These are phyloP conservation scores for Lacanobia oleracea DNA, from an alignment of 2,888 invertebrate genomes.

Conservation along the genomic window DNA sequence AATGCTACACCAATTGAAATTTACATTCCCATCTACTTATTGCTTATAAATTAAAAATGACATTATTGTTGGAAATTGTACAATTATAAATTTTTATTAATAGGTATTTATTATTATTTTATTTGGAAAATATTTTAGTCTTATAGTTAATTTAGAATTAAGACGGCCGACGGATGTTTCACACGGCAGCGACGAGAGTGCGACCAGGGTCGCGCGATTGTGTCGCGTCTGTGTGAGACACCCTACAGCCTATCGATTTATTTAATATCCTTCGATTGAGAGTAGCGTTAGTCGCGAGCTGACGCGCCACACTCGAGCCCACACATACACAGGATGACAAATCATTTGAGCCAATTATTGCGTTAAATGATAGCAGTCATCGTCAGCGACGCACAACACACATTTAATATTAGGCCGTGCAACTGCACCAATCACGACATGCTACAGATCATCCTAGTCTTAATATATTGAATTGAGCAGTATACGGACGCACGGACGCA, in stretches of 20 bases:
- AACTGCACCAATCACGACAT: slow-evolving; percentile 79
- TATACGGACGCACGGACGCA: slow-evolving; percentile 87
- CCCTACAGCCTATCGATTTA: slow-evolving; percentile 61
- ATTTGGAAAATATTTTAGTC: slow-evolving; percentile 66
- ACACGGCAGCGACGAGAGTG: slow-evolving; percentile 43
- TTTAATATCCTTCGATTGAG: slow-evolving; percentile 58
- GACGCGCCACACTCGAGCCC: slow-evolving; percentile 43
- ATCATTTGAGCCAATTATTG: slow-evolving; percentile 70
- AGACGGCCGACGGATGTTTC: slow-evolving; percentile 58
- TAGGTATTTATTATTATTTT: slow-evolving; percentile 60
- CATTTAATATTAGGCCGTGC: slow-evolving; percentile 81
- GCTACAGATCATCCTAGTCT: slow-evolving; percentile 81
- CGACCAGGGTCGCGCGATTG: slow-evolving; percentile 18
- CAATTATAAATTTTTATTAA: slow-evolving; percentile 63
- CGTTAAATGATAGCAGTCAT: slow-evolving; percentile 73
- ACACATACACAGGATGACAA: slow-evolving; percentile 59
- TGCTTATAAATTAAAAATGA: slow-evolving; percentile 69
- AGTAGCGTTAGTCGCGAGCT: slow-evolving; percentile 46
- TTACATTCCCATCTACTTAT: slow-evolving; percentile 64
- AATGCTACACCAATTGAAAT: slow-evolving; percentile 63
- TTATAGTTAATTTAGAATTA: slow-evolving; percentile 71
- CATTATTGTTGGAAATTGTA: slow-evolving; percentile 68
- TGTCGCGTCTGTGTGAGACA: slow-evolving; percentile 55
- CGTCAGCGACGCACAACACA: slow-evolving; percentile 70
- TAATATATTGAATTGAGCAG: slow-evolving; percentile 88